Conservation (phyloP, 2,797 vertebrate species). For the Cryptoblepharus egeriae region DNA sequence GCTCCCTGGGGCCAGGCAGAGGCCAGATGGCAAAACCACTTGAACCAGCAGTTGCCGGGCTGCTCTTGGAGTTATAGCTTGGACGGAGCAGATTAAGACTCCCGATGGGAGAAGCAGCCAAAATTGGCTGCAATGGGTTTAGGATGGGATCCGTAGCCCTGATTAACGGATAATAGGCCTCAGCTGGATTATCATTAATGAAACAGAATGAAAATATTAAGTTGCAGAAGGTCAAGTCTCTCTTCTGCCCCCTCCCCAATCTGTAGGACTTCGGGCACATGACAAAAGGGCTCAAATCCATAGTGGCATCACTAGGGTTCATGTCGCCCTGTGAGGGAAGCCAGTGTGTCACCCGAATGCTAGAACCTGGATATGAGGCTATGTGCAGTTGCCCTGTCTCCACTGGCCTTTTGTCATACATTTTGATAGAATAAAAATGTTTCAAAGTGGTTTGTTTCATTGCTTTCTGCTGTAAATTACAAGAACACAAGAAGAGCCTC, state of each 20-base stretch:
- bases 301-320: no score
- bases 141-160: neutral
- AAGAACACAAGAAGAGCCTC: no score
- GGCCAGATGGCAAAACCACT: conserved; percentile 61
- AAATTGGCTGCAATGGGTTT: neutral
- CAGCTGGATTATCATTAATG: neutral
- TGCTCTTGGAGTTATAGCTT: neutral
- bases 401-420: no score
- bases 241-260: neutral
- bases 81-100: conserved; percentile 38
- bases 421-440: no score
- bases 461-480: no score
- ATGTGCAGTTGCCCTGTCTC: no score
- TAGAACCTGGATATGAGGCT: no score
- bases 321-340: no score
- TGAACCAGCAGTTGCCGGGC: neutral
- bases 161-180: conserved; percentile 17
- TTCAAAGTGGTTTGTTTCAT: no score
- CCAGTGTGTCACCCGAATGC: no score
- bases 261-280: neutral
- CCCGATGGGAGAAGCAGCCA: conserved; percentile 2
- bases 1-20: neutral
- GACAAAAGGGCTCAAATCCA: neutral
- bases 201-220: conserved; percentile 10
- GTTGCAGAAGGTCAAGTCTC: neutral